These are phyloP conservation scores for Willisornis vidua DNA, from an alignment of 2,113 vertebrate species.

Conservation along the genomic window DNA sequence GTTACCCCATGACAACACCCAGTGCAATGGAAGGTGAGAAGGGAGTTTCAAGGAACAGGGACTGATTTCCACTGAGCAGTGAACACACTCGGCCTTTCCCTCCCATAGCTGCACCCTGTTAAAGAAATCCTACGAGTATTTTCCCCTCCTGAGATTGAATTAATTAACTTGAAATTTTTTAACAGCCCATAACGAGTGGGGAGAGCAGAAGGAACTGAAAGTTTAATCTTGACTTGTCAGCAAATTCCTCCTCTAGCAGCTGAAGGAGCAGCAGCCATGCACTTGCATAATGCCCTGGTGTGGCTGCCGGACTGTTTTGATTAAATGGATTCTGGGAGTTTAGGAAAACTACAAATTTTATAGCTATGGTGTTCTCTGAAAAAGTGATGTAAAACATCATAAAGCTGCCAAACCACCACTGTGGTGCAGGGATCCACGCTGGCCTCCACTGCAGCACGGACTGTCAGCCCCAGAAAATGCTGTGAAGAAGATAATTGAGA, in stretches of 20 bases:
- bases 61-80: not conserved
- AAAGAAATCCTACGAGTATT: not conserved
- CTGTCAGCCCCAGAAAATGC: not conserved
- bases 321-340: slow-evolving; percentile 75
- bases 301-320: slow-evolving; percentile 66
- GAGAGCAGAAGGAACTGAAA: slow-evolving; percentile 27
- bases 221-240: slow-evolving; percentile 52
- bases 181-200: slow-evolving; percentile 16
- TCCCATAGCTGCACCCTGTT: not conserved
- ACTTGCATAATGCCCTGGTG: slow-evolving; percentile 54
- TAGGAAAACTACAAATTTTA: slow-evolving; percentile 74
- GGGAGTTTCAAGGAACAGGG: not conserved
- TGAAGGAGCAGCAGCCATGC: slow-evolving; percentile 22
- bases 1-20: not conserved
- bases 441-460: slow-evolving; percentile 6
- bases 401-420: slow-evolving; percentile 67
- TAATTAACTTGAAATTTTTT: slow-evolving; percentile 53
- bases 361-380: slow-evolving; percentile 70
- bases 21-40: not conserved
- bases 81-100: not conserved
- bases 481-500: not conserved
- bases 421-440: not conserved
- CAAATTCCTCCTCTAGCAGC: slow-evolving; percentile 47
- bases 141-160: slow-evolving; percentile 45
- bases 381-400: slow-evolving; percentile 74